A percentile compares a stretch with the other conserved stretches of the same genome.
Evolutionary conservation across 1,140 invertebrate genomes (phyloP).

Genomic region (Neodiprion fabricii): DNA sequence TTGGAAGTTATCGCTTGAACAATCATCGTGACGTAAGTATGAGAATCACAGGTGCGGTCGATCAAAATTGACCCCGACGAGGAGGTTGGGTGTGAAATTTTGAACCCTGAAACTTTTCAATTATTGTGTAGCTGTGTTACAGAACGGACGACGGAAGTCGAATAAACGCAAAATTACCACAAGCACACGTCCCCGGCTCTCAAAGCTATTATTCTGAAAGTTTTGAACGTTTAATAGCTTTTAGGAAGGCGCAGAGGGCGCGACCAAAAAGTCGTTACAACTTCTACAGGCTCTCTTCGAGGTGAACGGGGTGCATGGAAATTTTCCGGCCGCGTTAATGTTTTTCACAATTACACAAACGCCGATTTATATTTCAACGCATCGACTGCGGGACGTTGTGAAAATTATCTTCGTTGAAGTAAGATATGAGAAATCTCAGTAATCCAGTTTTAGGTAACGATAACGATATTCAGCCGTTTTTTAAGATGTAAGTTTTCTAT

Average conservation of each 20-base stretch:
- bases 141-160: conserved; percentile 46
- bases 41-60: background rate
- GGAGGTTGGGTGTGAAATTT: background rate
- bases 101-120: conserved; percentile 45
- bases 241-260: conserved; percentile 44
- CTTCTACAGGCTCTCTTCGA: conserved; percentile 34
- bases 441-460: no score
- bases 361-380: conserved; percentile 51
- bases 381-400: conserved; percentile 38
- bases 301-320: background rate
- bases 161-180: conserved; percentile 52
- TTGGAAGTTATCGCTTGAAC: background rate
- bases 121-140: conserved; percentile 41
- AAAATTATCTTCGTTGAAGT: conserved; percentile 27
- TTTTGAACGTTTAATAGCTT: conserved; percentile 53
- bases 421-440: no score
- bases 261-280: conserved; percentile 57
- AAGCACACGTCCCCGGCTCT: conserved; percentile 40
- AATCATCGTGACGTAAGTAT: background rate
- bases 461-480: conserved; percentile 34
- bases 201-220: conserved; percentile 50
- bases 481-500: conserved; percentile 39
- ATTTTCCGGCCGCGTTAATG: background rate
- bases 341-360: conserved; percentile 45
- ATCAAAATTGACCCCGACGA: background rate